Conservation (phyloP, 2,797 vertebrate species). For the Crax fasciolata region DNA sequence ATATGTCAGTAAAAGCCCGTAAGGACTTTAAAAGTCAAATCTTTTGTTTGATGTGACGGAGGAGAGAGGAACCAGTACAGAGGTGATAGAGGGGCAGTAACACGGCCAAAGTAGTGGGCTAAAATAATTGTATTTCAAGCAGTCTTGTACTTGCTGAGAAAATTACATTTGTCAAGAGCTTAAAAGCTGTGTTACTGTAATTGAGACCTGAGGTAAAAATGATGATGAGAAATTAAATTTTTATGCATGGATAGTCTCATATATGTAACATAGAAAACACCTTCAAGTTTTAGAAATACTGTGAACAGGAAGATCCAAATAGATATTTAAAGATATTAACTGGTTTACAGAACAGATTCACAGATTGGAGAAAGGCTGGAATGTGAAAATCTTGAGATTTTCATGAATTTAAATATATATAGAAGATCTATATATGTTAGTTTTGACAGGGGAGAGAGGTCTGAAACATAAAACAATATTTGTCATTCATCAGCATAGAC, state of each 20-base stretch:
- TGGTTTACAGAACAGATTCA: background rate
- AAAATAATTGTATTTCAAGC: background rate
- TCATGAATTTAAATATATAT: background rate
- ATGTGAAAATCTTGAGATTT: background rate
- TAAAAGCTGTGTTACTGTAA: background rate
- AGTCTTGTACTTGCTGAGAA: background rate
- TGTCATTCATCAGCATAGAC: background rate
- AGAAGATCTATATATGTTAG: background rate
- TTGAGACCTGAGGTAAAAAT: background rate
- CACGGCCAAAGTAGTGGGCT: background rate
- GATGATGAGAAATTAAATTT: background rate
- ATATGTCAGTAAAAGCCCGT: background rate
- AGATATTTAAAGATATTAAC: background rate
- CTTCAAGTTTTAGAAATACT: background rate
- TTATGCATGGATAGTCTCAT: background rate
- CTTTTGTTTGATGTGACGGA: background rate
- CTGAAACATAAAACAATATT: background rate
- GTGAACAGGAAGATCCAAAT: background rate
- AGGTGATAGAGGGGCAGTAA: background rate
- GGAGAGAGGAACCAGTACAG: background rate
- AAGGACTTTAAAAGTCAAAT: slow-evolving; percentile 15
- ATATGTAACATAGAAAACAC: background rate
- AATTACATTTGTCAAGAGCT: background rate
- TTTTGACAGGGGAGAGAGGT: background rate
- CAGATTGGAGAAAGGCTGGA: background rate